These are phyloP conservation scores for Barbus barbus DNA, from an alignment of 2,113 vertebrate species.

Conservation along the genomic window DNA sequence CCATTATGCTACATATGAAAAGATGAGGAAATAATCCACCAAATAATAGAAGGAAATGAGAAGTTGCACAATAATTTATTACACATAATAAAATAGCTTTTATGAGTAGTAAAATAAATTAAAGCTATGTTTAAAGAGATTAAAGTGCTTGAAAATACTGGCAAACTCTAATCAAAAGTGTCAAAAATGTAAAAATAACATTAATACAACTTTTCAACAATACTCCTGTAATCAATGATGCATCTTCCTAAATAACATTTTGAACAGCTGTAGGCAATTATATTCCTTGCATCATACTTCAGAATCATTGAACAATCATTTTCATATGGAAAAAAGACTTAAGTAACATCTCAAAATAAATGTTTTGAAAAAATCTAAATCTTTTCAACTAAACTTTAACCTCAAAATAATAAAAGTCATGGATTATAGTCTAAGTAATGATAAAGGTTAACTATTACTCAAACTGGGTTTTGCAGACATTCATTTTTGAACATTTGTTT, in stretches of 20 bases:
- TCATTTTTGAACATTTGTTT: background rate
- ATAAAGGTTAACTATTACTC: background rate
- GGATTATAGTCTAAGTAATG: too few species aligned
- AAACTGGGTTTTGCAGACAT: background rate
- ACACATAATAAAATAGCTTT: slow-evolving; percentile 72
- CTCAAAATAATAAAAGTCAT: background rate
- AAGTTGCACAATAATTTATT: slow-evolving; percentile 51
- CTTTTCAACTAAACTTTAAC: background rate
- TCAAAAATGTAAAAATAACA: background rate
- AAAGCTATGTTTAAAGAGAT: slow-evolving; percentile 61
- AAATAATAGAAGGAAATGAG: background rate
- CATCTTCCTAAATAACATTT: background rate
- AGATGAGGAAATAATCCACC: background rate
- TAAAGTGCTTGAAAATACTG: slow-evolving; percentile 39
- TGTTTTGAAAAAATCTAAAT: too few species aligned
- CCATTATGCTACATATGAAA: background rate
- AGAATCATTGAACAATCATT: too few species aligned
- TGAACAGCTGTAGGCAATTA: background rate
- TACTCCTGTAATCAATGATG: background rate
- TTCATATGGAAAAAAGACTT: background rate
- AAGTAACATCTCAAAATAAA: background rate
- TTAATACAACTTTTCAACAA: background rate
- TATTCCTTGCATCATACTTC: too few species aligned
- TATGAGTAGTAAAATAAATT: slow-evolving; percentile 66
- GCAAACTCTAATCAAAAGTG: slow-evolving; percentile 12